phyloP scores from a whole-genome alignment of 2,797 vertebrate species.

The Betta splendens region DNA sequence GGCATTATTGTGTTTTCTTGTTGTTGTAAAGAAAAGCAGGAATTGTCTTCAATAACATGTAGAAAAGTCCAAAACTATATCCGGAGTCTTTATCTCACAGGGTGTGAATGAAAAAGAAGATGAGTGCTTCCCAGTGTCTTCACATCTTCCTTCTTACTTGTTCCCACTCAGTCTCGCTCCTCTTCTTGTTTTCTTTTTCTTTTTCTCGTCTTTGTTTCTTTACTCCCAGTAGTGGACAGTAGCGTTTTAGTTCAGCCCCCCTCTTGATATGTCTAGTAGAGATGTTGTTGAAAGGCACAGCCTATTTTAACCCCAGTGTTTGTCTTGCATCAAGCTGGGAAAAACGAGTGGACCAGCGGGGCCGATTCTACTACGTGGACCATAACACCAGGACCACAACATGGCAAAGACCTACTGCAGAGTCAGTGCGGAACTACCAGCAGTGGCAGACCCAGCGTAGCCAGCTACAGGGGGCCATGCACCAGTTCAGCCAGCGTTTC shows the following conservation, averaged over 20 bases:
- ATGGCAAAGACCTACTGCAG: constrained; percentile 96
- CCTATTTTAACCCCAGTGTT: constrained; percentile 3
- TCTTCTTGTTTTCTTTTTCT: constrained; percentile 30
- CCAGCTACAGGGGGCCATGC: constrained; percentile 98
- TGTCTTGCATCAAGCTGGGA: constrained; percentile 86
- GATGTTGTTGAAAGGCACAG: constrained; percentile 27
- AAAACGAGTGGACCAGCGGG: constrained; percentile 94
- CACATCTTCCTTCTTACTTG: constrained; percentile 1
- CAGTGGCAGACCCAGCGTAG: constrained; percentile 97
- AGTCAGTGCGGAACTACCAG: constrained; percentile 95
- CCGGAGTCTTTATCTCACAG: background rate
- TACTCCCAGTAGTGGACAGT: constrained; percentile 9
- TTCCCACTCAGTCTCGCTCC: constrained; percentile 12
- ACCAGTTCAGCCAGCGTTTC: constrained; percentile 98
- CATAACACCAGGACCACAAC: constrained; percentile 98
- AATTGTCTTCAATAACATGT: background rate
- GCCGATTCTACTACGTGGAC: constrained; percentile 95
- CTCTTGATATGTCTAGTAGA: constrained; percentile 34
- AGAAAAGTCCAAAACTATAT: background rate
- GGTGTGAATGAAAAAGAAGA: no score
- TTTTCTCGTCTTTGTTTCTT: constrained; percentile 42
- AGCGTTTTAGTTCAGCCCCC: constrained; percentile 29
- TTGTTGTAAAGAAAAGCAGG: constrained; percentile 3
- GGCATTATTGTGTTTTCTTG: constrained; percentile 8
- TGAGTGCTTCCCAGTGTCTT: background rate